These are phyloP conservation scores for Eulemur mongoz DNA, from an alignment of 2,797 vertebrate species.

Conservation along the genomic window DNA sequence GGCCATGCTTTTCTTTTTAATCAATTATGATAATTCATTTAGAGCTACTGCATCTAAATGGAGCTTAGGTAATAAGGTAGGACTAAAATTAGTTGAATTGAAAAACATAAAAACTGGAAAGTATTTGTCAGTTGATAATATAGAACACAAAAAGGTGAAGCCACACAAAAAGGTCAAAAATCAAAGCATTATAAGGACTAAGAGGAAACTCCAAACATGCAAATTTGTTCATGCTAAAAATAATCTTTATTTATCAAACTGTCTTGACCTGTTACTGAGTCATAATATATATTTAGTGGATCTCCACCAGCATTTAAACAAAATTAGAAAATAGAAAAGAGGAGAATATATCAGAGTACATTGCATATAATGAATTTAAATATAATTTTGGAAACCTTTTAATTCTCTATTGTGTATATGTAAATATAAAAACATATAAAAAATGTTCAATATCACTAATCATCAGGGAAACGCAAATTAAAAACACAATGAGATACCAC, in stretches of 20 bases:
- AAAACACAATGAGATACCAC: too few species aligned
- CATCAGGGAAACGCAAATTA: too few species aligned
- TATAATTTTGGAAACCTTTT: neutral
- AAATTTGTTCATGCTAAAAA: neutral
- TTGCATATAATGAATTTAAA: neutral
- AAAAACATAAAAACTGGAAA: neutral
- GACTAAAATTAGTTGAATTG: neutral
- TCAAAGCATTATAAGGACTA: neutral
- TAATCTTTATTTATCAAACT: neutral
- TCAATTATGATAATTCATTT: neutral
- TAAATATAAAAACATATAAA: neutral
- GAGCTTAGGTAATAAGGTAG: neutral
- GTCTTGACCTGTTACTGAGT: neutral
- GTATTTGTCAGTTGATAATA: neutral
- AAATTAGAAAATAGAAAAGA: neutral
- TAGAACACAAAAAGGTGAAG: neutral
- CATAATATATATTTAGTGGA: neutral
- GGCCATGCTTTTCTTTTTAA: neutral
- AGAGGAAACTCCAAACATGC: neutral
- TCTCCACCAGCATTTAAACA: neutral
- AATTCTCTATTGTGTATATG: neutral
- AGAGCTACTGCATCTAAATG: neutral
- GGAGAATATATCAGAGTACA: neutral
- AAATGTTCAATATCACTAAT: too few species aligned
- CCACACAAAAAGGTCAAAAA: neutral